These are phyloP conservation scores for Acanthosepion esculentum DNA, from an alignment of 2,888 invertebrate species.

Conservation along the genomic window DNA sequence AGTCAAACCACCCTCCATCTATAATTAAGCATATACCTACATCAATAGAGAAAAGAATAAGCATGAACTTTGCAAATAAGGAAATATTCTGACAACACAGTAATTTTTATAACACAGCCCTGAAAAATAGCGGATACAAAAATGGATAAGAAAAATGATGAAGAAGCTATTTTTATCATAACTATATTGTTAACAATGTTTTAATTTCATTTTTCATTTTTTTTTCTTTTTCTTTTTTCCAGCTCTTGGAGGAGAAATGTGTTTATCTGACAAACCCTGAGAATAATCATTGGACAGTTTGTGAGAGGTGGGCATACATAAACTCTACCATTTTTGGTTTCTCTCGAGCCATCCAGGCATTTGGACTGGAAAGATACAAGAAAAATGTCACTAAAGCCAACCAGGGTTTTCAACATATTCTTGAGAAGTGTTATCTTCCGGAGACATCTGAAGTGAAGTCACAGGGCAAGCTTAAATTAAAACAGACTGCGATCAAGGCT, in stretches of 20 bases:
- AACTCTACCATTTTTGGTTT: slow-evolving; percentile 92
- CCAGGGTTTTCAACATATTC: slow-evolving; percentile 88
- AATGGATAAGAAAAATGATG: too few relatives aligned
- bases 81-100: too few relatives aligned
- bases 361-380: slow-evolving; percentile 91
- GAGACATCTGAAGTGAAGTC: slow-evolving; percentile 35
- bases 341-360: slow-evolving; percentile 89
- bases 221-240: slow-evolving; percentile 63
- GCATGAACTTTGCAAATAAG: too few relatives aligned
- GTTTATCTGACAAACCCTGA: slow-evolving; percentile 85
- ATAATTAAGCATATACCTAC: too few relatives aligned
- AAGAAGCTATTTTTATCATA: too few relatives aligned
- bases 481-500: slow-evolving; percentile 86
- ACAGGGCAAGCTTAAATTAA: slow-evolving; percentile 79
- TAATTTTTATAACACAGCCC: too few relatives aligned
- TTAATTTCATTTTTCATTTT: neutral
- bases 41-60: too few relatives aligned
- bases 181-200: neutral
- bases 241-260: slow-evolving; percentile 93
- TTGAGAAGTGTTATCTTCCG: slow-evolving; percentile 75
- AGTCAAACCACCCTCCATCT: too few relatives aligned
- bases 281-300: slow-evolving; percentile 84
- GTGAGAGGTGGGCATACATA: slow-evolving; percentile 89
- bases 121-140: too few relatives aligned
- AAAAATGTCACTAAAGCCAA: slow-evolving; percentile 89